These are phyloP conservation scores for Gadopsis bispinosus DNA, from an alignment of 2,797 vertebrate species.

Conservation along the genomic window DNA sequence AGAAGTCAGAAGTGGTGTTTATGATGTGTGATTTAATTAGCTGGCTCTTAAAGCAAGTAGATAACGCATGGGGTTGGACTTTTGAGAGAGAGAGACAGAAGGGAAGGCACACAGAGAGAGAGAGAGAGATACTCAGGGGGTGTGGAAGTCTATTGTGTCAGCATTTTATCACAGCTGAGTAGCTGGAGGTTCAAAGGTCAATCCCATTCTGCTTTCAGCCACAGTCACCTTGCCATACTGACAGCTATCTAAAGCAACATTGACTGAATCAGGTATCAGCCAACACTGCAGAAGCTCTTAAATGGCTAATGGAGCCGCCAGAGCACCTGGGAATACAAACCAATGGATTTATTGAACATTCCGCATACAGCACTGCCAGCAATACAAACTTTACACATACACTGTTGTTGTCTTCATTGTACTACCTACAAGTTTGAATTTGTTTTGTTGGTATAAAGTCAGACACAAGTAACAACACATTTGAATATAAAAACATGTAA, in stretches of 20 bases:
- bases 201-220: slow-evolving; percentile 67
- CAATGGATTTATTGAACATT: slow-evolving; percentile 74
- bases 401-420: slow-evolving; percentile 23
- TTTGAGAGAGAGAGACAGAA: slow-evolving; percentile 7
- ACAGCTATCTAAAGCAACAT: slow-evolving; percentile 76
- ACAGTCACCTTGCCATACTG: slow-evolving; percentile 76
- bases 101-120: slow-evolving; percentile 2
- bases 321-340: slow-evolving; percentile 70
- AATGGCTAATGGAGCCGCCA: slow-evolving; percentile 73
- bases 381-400: slow-evolving; percentile 50
- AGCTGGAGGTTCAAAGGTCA: slow-evolving; percentile 77
- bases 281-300: slow-evolving; percentile 73
- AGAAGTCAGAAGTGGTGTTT: slow-evolving; percentile 76
- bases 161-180: slow-evolving; percentile 78
- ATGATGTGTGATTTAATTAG: slow-evolving; percentile 85
- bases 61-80: slow-evolving; percentile 73
- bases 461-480: neutral
- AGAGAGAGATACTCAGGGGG: slow-evolving; percentile 50
- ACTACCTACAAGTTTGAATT: slow-evolving; percentile 12
- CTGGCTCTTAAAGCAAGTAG: slow-evolving; percentile 70
- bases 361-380: slow-evolving; percentile 51
- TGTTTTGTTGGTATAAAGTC: neutral
- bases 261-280: slow-evolving; percentile 76
- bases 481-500: neutral
- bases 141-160: slow-evolving; percentile 73